Base-by-base conservation (phyloP, 2,888 invertebrate species). In the Melanargia galathea region DNA sequence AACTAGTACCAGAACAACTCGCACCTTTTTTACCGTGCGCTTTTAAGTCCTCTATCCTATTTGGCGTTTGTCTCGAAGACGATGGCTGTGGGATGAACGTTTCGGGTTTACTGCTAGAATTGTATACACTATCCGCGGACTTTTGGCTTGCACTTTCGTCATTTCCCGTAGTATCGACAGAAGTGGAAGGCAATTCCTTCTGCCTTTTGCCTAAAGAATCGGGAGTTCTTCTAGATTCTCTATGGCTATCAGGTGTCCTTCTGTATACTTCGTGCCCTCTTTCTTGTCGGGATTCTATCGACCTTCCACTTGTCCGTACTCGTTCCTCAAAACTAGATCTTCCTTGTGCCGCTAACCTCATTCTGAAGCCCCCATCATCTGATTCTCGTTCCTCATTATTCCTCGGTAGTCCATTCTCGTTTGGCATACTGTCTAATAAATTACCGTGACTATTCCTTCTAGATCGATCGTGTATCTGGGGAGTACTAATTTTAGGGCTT, bases 381-480 rank as follows among this genome's bases (percentile, higher is more conserved):
- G 93, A 93, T 75, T 93, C 93, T 55, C 93, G 84, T 73, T 93
- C 92, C 18, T 92, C 92, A 68, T 67, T 70, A 62, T 66, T 74
- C 70, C 83, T 80, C 48, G 83, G 81, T 7, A 79, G 79, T 30
- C 74, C 71, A 40, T 71, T 80, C 63, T 86, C 87, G 60, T 75
- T 80, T 24, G 77, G 83, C 67, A 84, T 78, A 33, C 84, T 80
- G 71, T 94, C 93, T 49, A 93, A 80, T 20, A 94, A 86, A 71
- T 94, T 94, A 0, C 93, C 93, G 64, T 94, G 92, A 0, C 94
- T 94, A 62, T 93, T 93, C 72, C 94, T 83, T 73, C 94, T 76
- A 1, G 89, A 86, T 68, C 83, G 75, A 70, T 83, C 83, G 52
- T 81, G 87, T 65, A 84, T 86, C 79, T 78, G 92, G 71, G 88